Conservation (phyloP, 2,888 invertebrate species). For the Hirtodrosophila cameraria region DNA sequence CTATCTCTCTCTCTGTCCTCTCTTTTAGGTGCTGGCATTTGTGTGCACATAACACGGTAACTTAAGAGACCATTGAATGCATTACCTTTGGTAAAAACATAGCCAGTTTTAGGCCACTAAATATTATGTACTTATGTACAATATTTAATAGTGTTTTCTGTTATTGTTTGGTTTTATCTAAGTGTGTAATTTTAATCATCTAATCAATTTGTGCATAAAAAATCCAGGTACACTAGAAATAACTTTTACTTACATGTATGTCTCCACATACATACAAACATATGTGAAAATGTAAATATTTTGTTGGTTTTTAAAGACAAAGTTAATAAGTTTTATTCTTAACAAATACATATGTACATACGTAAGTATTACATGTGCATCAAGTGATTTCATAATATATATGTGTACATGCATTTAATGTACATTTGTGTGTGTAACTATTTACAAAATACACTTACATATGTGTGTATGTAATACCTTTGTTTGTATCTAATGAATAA, state of each 20-base stretch:
- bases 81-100: constrained; percentile 45
- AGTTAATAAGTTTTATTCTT: too few relatives aligned
- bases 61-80: constrained; percentile 32
- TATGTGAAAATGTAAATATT: neutral
- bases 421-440: too few relatives aligned
- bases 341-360: too few relatives aligned
- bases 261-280: neutral
- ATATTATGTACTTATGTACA: constrained; percentile 10
- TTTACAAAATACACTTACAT: too few relatives aligned
- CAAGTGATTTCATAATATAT: too few relatives aligned
- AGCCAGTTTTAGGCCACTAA: constrained; percentile 24
- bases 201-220: constrained; percentile 23
- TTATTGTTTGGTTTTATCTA: constrained; percentile 40
- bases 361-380: too few relatives aligned
- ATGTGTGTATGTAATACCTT: too few relatives aligned
- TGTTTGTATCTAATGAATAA: too few relatives aligned
- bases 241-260: neutral
- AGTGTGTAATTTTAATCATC: constrained; percentile 37
- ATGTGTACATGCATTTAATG: too few relatives aligned
- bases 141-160: constrained; percentile 35
- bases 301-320: too few relatives aligned
- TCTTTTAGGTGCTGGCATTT: constrained; percentile 39
- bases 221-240: constrained; percentile 18
- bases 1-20: too few relatives aligned
- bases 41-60: constrained; percentile 23